Conservation (phyloP, 2,888 invertebrate genomes). For the Eupithecia insigniata region DNA sequence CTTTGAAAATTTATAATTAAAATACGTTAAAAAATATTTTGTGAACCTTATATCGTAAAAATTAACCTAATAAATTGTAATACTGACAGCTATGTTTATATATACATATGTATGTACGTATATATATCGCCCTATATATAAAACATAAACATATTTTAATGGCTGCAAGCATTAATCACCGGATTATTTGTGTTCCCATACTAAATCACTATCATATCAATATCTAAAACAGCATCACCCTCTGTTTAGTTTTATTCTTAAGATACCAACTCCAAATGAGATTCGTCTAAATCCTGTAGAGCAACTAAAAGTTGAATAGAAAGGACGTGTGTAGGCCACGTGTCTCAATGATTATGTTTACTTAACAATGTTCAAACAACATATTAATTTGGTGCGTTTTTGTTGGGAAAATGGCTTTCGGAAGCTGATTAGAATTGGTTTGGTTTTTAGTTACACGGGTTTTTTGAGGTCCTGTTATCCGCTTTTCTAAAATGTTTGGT, state of each 20-base stretch:
- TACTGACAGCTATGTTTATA: no score
- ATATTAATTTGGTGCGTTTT: conserved; percentile 81
- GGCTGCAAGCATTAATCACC: conserved; percentile 47
- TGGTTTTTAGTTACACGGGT: conserved; percentile 23
- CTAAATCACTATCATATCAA: conserved; percentile 80
- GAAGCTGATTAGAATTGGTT: conserved; percentile 56
- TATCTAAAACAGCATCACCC: conserved; percentile 81
- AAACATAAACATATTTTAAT: no score
- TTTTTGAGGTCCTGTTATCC: not conserved
- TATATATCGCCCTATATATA: no score
- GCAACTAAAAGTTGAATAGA: conserved; percentile 61
- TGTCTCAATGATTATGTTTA: conserved; percentile 80
- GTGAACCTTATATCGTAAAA: not conserved
- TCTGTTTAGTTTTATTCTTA: conserved; percentile 80
- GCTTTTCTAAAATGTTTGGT: not conserved
- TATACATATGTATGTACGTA: no score
- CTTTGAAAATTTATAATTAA: no score
- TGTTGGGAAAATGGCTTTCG: conserved; percentile 76
- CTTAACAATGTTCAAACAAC: conserved; percentile 82
- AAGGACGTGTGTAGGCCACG: conserved; percentile 72
- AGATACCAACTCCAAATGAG: conserved; percentile 78
- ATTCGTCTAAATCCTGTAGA: conserved; percentile 78
- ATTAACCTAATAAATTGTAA: not conserved
- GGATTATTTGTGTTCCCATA: conserved; percentile 76
- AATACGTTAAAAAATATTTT: no score